phyloP scores from a whole-genome alignment of 2,113 vertebrate genomes.

The Hippolais icterina region DNA sequence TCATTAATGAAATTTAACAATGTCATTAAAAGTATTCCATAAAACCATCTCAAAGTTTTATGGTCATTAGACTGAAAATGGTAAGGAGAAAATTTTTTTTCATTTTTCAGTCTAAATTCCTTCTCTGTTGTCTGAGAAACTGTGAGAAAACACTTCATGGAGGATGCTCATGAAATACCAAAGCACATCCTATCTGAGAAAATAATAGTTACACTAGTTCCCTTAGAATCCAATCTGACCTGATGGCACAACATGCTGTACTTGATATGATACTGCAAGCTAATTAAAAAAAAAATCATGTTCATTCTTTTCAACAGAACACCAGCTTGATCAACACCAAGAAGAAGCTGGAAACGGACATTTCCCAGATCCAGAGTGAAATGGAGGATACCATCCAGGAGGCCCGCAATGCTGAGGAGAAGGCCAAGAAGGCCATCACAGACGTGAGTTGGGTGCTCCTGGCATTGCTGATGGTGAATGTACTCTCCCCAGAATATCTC shows the following conservation, averaged over 20 bases:
- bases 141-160: neutral
- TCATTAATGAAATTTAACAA: neutral
- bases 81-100: neutral
- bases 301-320: neutral
- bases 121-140: neutral
- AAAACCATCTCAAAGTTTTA: neutral
- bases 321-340: neutral
- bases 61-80: neutral
- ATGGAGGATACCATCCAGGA: constrained; percentile 80
- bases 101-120: neutral
- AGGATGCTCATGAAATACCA: neutral
- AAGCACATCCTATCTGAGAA: neutral
- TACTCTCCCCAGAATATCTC: too few species aligned
- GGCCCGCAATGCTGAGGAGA: constrained; percentile 81
- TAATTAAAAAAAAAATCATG: neutral
- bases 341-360: constrained; percentile 63
- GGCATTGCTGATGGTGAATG: too few species aligned
- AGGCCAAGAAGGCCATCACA: constrained; percentile 81
- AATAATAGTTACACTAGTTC: neutral
- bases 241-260: neutral
- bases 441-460: constrained; percentile 60
- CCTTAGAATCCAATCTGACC: neutral
- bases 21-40: neutral
- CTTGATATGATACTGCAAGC: neutral
- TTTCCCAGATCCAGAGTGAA: constrained; percentile 85